These are phyloP conservation scores for Megalurothrips usitatus DNA, from an alignment of 2,888 invertebrate species.

Conservation along the genomic window DNA sequence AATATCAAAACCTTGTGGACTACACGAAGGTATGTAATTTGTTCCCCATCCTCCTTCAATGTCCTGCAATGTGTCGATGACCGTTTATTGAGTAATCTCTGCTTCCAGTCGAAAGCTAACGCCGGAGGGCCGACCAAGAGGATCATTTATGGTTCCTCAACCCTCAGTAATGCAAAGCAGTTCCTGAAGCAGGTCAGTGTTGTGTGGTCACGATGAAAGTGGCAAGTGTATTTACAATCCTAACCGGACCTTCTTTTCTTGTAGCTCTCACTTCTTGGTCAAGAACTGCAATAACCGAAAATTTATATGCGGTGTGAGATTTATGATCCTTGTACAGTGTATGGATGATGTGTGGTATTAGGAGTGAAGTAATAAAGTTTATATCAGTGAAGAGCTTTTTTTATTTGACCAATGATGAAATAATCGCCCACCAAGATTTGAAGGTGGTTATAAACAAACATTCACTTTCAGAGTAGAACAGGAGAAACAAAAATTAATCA, in stretches of 20 bases:
- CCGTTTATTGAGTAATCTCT: not conserved
- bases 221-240: too few species aligned
- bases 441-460: not conserved
- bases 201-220: not conserved
- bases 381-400: conserved; percentile 14
- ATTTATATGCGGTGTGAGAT: too few species aligned
- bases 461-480: not conserved
- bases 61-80: not conserved
- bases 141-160: conserved; percentile 93
- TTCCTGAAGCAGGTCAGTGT: conserved; percentile 72
- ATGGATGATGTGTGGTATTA: too few species aligned
- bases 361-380: not conserved
- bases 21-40: conserved; percentile 68
- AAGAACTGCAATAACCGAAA: conserved; percentile 38
- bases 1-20: conserved; percentile 97
- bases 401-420: not conserved
- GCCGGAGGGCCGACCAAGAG: conserved; percentile 55
- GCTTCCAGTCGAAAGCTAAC: not conserved
- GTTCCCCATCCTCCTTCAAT: not conserved
- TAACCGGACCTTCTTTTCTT: too few species aligned
- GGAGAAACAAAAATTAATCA: not conserved
- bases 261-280: conserved; percentile 40
- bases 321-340: too few species aligned
- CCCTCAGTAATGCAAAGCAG: conserved; percentile 87
- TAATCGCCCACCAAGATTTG: not conserved